A percentile compares a stretch with the other conserved stretches of the same genome.
Conservation (phyloP, 2,797 vertebrate genomes). For the Acanthornis magna region DNA sequence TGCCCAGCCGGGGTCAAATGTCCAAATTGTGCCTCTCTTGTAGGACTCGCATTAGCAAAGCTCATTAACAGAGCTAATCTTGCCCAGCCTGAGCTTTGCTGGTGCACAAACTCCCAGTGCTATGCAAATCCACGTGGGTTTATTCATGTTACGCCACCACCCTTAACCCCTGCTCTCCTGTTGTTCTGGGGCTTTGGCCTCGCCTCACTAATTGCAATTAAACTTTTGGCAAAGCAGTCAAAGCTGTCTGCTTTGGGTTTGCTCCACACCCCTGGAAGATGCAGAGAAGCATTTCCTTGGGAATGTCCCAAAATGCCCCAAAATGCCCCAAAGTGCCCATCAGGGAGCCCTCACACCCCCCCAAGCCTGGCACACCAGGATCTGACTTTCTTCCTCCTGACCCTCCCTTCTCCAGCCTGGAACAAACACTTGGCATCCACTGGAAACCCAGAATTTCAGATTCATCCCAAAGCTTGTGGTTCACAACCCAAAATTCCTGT, state of each 20-base stretch:
- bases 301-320: neutral
- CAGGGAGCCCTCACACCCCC: neutral
- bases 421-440: neutral
- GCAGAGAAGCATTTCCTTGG: neutral
- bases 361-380: neutral
- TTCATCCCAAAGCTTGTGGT: neutral
- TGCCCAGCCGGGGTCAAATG: fast-evolving
- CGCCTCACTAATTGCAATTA: neutral
- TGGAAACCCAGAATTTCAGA: neutral
- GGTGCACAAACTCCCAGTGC: neutral
- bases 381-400: fast-evolving
- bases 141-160: neutral
- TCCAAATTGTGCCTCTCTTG: neutral
- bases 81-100: neutral
- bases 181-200: neutral
- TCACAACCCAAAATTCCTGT: neutral
- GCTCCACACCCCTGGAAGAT: neutral
- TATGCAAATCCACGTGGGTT: neutral
- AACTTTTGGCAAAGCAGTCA: neutral
- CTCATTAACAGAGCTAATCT: neutral
- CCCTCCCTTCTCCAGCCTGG: neutral
- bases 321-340: neutral
- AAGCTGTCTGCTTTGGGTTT: neutral
- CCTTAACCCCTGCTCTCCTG: neutral
- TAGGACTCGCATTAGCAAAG: neutral